A percentile compares a stretch with the other conserved stretches of the same genome.
These are phyloP conservation scores for Rallus crepitans DNA, from an alignment of 2,797 vertebrate genomes.

Conservation along the genomic window DNA sequence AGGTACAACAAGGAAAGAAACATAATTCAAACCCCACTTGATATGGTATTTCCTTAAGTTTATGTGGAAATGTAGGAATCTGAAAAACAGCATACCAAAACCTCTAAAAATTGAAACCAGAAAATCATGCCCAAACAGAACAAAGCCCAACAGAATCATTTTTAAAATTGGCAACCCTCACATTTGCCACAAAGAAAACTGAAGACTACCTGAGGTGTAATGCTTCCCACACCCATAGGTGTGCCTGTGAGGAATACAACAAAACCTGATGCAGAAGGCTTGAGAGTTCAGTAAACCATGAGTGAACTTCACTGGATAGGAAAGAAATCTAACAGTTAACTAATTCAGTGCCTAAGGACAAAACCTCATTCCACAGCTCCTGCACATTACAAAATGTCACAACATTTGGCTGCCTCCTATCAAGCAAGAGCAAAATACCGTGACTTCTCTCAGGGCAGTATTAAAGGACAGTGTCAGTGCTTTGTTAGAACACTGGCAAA, in stretches of 20 bases:
- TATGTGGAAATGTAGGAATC: neutral
- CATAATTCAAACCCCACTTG: neutral
- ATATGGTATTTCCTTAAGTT: neutral
- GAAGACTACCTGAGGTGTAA: neutral
- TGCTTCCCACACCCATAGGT: neutral
- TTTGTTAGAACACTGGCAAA: neutral
- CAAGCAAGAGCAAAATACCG: conserved; percentile 34
- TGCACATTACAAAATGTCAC: conserved; percentile 26
- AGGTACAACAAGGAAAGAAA: rapidly evolving
- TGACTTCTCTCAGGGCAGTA: conserved; percentile 47
- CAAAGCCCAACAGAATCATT: neutral
- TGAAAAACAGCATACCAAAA: neutral
- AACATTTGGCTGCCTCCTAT: conserved; percentile 16
- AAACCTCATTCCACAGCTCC: neutral
- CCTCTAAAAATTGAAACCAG: neutral
- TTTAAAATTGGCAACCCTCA: neutral
- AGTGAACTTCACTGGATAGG: neutral
- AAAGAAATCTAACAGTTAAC: conserved; percentile 15
- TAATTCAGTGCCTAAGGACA: conserved; percentile 25
- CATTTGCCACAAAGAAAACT: neutral
- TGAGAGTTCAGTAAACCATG: neutral
- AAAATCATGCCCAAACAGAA: neutral
- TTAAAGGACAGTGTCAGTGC: conserved; percentile 1
- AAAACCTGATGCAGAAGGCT: neutral
- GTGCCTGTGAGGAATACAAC: neutral